Percentiles rank a stretch among this genome's conserved stretches.
Conservation (phyloP, 2,113 vertebrate species). For the Kobus ellipsiprymnus region DNA sequence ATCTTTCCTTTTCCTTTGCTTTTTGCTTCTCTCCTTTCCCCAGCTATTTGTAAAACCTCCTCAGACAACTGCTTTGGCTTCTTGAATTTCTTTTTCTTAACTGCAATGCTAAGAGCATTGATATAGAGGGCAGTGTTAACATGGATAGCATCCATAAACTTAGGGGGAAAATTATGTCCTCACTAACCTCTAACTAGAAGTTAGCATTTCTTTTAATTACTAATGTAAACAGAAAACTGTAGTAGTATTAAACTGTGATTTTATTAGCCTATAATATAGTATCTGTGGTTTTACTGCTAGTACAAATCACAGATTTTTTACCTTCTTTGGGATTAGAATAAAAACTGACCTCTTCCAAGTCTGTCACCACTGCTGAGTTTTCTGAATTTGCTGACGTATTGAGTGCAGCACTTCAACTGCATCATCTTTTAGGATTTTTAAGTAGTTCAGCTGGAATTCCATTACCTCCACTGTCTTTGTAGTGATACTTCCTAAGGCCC, state of each 20-base stretch:
- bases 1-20: not conserved
- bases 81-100: not conserved
- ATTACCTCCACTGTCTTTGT: not conserved
- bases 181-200: not conserved
- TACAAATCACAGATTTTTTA: not conserved
- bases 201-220: constrained; percentile 23
- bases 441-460: not conserved
- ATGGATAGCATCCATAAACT: not conserved
- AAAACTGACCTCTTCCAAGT: not conserved
- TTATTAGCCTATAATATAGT: not conserved
- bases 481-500: not conserved
- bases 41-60: not conserved
- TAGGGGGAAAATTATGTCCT: not conserved
- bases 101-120: not conserved
- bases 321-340: not conserved
- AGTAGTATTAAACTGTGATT: not conserved
- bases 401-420: not conserved
- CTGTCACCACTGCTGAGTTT: not conserved
- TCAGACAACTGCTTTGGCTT: not conserved
- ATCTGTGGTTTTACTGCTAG: constrained; percentile 6
- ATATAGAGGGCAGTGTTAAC: not conserved
- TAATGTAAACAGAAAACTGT: not conserved
- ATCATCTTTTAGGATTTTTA: not conserved
- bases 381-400: not conserved
- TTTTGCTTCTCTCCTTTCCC: not conserved